Evolutionary conservation across 2,113 vertebrate species (phyloP), one percentile per base, ranked within the genome.

Genomic region (Odocoileus hemionus): DNA sequence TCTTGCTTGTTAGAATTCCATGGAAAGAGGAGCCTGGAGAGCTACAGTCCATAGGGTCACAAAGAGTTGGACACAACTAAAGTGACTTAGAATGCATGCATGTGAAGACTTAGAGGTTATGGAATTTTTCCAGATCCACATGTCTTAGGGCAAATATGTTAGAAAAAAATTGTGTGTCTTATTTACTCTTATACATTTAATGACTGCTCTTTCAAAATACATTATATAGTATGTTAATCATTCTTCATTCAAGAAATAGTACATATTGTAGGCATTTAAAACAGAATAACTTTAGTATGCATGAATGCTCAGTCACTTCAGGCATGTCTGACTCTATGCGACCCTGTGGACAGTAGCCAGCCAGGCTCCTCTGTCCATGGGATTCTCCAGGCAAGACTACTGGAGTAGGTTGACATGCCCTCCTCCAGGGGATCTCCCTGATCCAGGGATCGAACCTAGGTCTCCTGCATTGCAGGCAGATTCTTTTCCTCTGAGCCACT

Each of bases 391-490:
- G 67, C n/a, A 39, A 70, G 67, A 39, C 23, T 70, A 70, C 67
- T 70, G n/a, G n/a, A 23, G n/a, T 70, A 39, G 67, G n/a, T 70
- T 70, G 67, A 39, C 5, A 12, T 70, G 2, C 10, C n/a, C 19
- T 70, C n/a, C 19, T 70, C 19, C n/a, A 70, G 67, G n/a, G n/a
- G 5, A 39, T 70, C n/a, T 39, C 19, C 67, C n/a, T 70, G n/a
- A 6, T 23, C 0, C n/a, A 70, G 19, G 10, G 67, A 23, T 70
- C 1, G 1, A 23, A 70, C 10, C 67, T 70, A 70, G 5, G 1
- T 70, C 67, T 70, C n/a, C 10, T 70, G n/a, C 67, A 70, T 1
- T 39, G 10, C n/a, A 70, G 67, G 67, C 5, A 0, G 19, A 70
- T 70, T 70, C n/a, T 70, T 70, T 70, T 39, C 19, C 67, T 70